Evolutionary conservation across 2,797 vertebrate species (phyloP).

Genomic region (Sebastiscus albofasciatus): DNA sequence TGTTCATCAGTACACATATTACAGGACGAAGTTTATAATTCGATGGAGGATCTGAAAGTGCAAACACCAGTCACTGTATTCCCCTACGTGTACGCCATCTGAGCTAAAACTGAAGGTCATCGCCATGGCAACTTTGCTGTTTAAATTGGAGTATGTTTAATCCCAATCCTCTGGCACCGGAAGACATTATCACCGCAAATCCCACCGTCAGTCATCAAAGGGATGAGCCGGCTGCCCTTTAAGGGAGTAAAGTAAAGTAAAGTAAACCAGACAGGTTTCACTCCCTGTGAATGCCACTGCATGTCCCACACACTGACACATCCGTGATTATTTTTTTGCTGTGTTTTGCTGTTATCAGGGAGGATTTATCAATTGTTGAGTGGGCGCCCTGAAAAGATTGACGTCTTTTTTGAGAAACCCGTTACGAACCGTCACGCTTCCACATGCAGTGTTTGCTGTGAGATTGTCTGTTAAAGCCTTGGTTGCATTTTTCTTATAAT

Average conservation of each 20-base stretch:
- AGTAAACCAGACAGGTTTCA: slow-evolving; percentile 49
- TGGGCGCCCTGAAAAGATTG: slow-evolving; percentile 25
- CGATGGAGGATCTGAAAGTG: slow-evolving; percentile 61
- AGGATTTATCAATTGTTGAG: slow-evolving; percentile 32
- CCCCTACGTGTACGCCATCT: slow-evolving; percentile 31
- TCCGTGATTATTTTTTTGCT: slow-evolving; percentile 13
- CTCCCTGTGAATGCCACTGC: slow-evolving; percentile 48
- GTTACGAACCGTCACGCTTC: slow-evolving; percentile 4
- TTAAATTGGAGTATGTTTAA: slow-evolving; percentile 80
- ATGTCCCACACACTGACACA: slow-evolving; percentile 26
- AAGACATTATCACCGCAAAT: slow-evolving; percentile 82
- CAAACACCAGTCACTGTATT: slow-evolving; percentile 48
- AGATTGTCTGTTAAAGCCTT: neutral
- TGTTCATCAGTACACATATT: slow-evolving; percentile 12
- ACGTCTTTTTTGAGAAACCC: slow-evolving; percentile 16
- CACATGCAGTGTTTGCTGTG: neutral
- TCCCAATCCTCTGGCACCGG: slow-evolving; percentile 80
- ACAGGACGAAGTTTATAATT: slow-evolving; percentile 50
- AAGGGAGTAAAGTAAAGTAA: slow-evolving; percentile 21
- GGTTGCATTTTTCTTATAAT: slow-evolving; percentile 8
- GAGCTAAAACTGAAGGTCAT: slow-evolving; percentile 81
- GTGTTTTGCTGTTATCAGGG: slow-evolving; percentile 24
- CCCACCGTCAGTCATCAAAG: slow-evolving; percentile 74
- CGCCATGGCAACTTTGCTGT: slow-evolving; percentile 78
- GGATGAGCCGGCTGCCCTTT: slow-evolving; percentile 79